Base-by-base conservation (phyloP, 2,888 invertebrate genomes). In the Phasia obesa region DNA sequence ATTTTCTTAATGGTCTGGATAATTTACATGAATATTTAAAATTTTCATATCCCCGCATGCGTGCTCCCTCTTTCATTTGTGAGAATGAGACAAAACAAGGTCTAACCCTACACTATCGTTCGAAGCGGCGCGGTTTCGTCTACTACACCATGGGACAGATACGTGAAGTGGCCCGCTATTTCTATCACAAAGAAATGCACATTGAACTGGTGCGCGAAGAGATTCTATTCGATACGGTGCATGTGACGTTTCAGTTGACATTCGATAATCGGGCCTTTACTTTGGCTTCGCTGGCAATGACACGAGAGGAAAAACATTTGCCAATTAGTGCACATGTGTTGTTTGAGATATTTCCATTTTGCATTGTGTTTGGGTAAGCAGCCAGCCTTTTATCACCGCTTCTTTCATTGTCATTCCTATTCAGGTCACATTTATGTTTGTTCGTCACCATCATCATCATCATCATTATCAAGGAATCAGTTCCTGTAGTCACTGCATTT, bases 71-170 rank as follows among this genome's bases (percentile, higher is more conserved):
- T 70, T 99, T 99, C 91, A 98, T 98, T 87, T 98, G 98, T 88
- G 98, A 98, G 91, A 97, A 98, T 89, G 99, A 99, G 91, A 97
- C 97, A 0, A 93, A 96, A 74, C 96, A 96, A 88, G 99, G 99
- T 0, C 92, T 99, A 83, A 97, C 97, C 0, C 92, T 99, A 77
- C 99, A 99, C 92, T 98, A 98, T 91, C 93, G 98, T 70, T 98
- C 97, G 86, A 98, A 97, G 90, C 93, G 99, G 84, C 94, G 97
- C 84, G 99, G 99, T 0, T 99, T 98, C 90, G 96, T 98, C 5
- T 97, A 97, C 91, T 99, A 99, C 89, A 98, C 98, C 6, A 98
- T 98, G 95, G 99, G 98, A 2, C 98, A 98, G 91, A 98, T 98
- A 85, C 93, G 96, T 89, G 97, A 96, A 93, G 98, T 98, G 83